Evolutionary conservation across 1,140 invertebrate genomes (phyloP).

Genomic region (Chironomus striatipennis): DNA sequence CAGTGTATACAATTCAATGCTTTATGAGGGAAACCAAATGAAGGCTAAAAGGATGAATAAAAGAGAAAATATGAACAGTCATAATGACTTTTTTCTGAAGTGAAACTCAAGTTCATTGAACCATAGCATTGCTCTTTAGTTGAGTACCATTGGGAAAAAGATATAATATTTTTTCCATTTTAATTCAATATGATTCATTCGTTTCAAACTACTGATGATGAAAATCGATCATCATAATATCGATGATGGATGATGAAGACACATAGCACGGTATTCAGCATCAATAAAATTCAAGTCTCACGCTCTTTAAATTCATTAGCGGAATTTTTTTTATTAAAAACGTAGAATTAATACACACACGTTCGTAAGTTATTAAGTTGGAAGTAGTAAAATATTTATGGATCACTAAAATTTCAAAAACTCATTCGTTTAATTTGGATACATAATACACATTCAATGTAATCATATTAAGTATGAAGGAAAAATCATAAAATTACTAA

Average conservation of each 20-base stretch:
- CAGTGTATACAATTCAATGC: too few relatives aligned
- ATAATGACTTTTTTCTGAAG: slow-evolving; percentile 1
- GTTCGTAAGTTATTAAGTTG: too few relatives aligned
- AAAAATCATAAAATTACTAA: too few relatives aligned
- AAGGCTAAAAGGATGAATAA: neutral
- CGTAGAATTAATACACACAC: neutral
- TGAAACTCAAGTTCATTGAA: neutral
- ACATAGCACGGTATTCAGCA: neutral
- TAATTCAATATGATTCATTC: neutral
- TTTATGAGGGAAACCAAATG: too few relatives aligned
- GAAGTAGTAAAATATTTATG: too few relatives aligned
- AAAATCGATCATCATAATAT: neutral
- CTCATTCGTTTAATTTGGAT: too few relatives aligned
- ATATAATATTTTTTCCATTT: neutral
- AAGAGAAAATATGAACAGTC: slow-evolving; percentile 21
- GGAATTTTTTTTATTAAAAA: neutral
- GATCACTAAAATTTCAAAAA: too few relatives aligned
- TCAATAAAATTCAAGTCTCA: neutral
- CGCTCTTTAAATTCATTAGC: neutral
- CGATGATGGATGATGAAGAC: neutral
- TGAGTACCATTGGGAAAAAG: neutral
- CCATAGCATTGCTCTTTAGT: slow-evolving; percentile 13
- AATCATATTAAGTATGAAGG: too few relatives aligned
- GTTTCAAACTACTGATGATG: neutral
- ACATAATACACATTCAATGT: too few relatives aligned